Base-by-base conservation (phyloP, 2,888 invertebrate genomes). In the Platycnemis pennipes region DNA sequence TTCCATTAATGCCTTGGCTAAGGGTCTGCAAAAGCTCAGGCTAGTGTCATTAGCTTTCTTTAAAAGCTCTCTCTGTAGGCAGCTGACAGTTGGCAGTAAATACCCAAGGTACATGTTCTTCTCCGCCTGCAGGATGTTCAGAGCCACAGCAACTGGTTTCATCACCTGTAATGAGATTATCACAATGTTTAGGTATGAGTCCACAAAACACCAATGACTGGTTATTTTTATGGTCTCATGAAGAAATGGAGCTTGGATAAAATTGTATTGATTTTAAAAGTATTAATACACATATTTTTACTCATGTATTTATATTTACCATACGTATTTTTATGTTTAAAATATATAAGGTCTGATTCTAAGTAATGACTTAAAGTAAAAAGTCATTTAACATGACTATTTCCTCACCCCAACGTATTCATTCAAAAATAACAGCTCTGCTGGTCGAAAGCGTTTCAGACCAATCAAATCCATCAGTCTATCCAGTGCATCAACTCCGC, bases 361-460 rank as follows among this genome's bases (percentile, higher is more conserved):
- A 85, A 31, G 37, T 85, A 8, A 85, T 13, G 19, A 31, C 85
- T 85, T n/a, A 85, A 13, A 16, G 31, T 37, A 37, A 31, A 31
- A 85, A 85, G 42, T n/a, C 31, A 85, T 85, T 85, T 85, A 56
- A 56, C 56, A 56, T 56, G 16, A 56, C 56, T 56, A 56, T 56
- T 56, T 56, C 56, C 56, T 56, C 56, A 56, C 56, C 56, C 56
- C 56, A 56, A 56, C 22, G 49, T 49, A n/a, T n/a, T n/a, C n/a
- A n/a, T n/a, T n/a, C n/a, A n/a, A n/a, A n/a, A n/a, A n/a, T n/a
- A n/a, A n/a, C n/a, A n/a, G n/a, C n/a, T n/a, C n/a, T n/a, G n/a
- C n/a, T n/a, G n/a, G n/a, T n/a, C n/a, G n/a, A n/a, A n/a, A n/a
- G n/a, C n/a, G n/a, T n/a, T n/a, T n/a, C n/a, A n/a, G n/a, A n/a